Conservation (phyloP, 2,888 invertebrate genomes). For the Amphipyra tragopoginis region DNA sequence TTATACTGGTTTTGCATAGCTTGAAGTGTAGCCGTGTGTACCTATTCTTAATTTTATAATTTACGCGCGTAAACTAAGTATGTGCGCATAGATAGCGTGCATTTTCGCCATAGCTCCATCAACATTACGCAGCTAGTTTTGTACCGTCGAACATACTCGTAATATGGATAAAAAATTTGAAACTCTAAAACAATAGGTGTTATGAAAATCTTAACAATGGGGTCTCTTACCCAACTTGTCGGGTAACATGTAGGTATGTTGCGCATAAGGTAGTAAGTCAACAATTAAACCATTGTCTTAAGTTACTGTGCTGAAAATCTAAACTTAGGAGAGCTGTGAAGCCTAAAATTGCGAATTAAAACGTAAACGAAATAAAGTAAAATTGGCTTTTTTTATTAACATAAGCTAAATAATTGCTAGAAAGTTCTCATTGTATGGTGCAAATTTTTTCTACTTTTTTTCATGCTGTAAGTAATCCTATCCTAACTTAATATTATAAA, state of each 20-base stretch:
- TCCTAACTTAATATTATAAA: too few relatives aligned
- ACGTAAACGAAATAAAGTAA: too few relatives aligned
- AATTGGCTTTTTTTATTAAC: too few relatives aligned
- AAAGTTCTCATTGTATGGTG: too few relatives aligned
- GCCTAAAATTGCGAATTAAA: not conserved
- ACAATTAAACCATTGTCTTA: constrained; percentile 48
- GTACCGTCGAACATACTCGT: constrained; percentile 3
- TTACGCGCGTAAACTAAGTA: not conserved
- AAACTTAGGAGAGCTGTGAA: constrained; percentile 8
- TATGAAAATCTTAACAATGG: constrained; percentile 66
- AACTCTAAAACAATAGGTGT: constrained; percentile 59
- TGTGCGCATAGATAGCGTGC: not conserved
- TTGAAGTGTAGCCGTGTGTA: too few relatives aligned
- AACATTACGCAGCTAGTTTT: constrained; percentile 5
- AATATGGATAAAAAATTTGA: constrained; percentile 45
- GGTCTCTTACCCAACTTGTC: constrained; percentile 56
- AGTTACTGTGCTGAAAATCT: constrained; percentile 30
- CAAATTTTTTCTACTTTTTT: too few relatives aligned
- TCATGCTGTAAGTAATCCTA: too few relatives aligned
- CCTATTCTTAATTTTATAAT: too few relatives aligned
- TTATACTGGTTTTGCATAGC: too few relatives aligned
- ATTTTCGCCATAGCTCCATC: constrained; percentile 16
- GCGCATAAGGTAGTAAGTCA: constrained; percentile 37
- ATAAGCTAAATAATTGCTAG: too few relatives aligned
- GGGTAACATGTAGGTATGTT: constrained; percentile 34